phyloP scores from a whole-genome alignment of 2,888 invertebrate species.

The Leucophora obtusa region DNA sequence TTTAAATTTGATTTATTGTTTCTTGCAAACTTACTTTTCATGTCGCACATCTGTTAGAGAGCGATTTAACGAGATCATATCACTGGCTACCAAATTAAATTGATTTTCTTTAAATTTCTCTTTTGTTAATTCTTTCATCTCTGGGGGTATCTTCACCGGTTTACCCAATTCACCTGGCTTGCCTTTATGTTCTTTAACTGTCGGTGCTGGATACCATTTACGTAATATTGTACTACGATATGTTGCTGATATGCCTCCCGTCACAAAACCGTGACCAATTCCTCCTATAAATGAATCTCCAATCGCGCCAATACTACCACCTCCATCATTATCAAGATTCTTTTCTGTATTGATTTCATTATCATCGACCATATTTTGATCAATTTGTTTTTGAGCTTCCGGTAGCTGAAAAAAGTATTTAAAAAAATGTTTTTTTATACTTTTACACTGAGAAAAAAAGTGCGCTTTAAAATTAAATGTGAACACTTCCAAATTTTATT shows the following conservation, averaged over 20 bases:
- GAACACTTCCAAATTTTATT: too few species aligned
- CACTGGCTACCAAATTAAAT: constrained; percentile 98
- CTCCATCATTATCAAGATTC: constrained; percentile 73
- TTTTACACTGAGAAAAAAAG: too few species aligned
- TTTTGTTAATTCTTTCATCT: constrained; percentile 92
- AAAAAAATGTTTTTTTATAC: not conserved
- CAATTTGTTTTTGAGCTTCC: constrained; percentile 74
- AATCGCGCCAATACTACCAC: constrained; percentile 66
- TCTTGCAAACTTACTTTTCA: constrained; percentile 85
- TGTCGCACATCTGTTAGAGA: constrained; percentile 96
- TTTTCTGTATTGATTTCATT: constrained; percentile 79
- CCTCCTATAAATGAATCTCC: constrained; percentile 56
- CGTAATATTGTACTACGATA: constrained; percentile 80
- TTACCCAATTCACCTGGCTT: constrained; percentile 95
- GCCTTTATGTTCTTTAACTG: constrained; percentile 83
- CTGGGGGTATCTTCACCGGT: constrained; percentile 92
- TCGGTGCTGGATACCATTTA: constrained; percentile 86
- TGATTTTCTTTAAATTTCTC: constrained; percentile 99
- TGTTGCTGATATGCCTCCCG: constrained; percentile 76
- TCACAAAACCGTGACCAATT: constrained; percentile 71
- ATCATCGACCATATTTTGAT: constrained; percentile 78
- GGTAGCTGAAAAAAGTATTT: constrained; percentile 66
- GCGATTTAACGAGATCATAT: constrained; percentile 97
- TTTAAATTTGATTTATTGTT: too few species aligned
- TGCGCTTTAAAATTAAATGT: too few species aligned